phyloP scores from a whole-genome alignment of 2,888 invertebrate species.

The Pyrochroa serraticornis region DNA sequence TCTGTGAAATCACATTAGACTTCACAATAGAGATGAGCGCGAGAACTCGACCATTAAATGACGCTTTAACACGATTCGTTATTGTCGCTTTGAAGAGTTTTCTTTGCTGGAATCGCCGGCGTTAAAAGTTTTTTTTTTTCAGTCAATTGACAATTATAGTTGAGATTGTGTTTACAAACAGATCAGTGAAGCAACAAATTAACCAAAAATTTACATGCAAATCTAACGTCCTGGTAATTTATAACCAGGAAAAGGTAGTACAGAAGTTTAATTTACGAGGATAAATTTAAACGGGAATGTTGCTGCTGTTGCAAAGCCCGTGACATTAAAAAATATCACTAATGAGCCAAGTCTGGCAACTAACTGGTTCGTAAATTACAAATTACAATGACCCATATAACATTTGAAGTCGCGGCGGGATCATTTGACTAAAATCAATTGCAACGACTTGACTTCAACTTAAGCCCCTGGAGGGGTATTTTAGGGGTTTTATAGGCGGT shows the following conservation, averaged over 20 bases:
- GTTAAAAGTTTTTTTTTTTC: slow-evolving; percentile 4
- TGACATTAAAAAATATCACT: slow-evolving; percentile 41
- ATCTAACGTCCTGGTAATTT: slow-evolving; percentile 33
- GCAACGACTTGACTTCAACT: slow-evolving; percentile 16
- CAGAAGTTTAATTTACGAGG: slow-evolving; percentile 35
- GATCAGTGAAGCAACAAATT: slow-evolving; percentile 9
- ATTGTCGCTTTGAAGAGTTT: slow-evolving; percentile 24
- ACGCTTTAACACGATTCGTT: slow-evolving; percentile 27
- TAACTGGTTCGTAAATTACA: slow-evolving; percentile 44
- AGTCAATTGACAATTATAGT: too few species aligned
- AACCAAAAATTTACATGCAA: slow-evolving; percentile 24
- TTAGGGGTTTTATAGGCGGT: slow-evolving; percentile 1
- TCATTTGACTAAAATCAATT: slow-evolving; percentile 32
- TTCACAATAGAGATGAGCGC: slow-evolving; percentile 19
- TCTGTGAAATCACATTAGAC: slow-evolving; percentile 25
- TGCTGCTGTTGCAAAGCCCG: slow-evolving; percentile 34
- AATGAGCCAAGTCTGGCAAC: slow-evolving; percentile 43
- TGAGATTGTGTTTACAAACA: slow-evolving; percentile 4
- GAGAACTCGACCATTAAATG: slow-evolving; percentile 24
- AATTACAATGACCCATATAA: slow-evolving; percentile 45
- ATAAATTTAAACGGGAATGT: slow-evolving; percentile 41
- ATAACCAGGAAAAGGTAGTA: slow-evolving; percentile 41
- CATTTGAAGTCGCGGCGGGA: slow-evolving; percentile 27
- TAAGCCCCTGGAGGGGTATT: not conserved
- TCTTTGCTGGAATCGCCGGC: slow-evolving; percentile 12